phyloP scores from a whole-genome alignment of 2,888 invertebrate species.

The Julus scanicus region DNA sequence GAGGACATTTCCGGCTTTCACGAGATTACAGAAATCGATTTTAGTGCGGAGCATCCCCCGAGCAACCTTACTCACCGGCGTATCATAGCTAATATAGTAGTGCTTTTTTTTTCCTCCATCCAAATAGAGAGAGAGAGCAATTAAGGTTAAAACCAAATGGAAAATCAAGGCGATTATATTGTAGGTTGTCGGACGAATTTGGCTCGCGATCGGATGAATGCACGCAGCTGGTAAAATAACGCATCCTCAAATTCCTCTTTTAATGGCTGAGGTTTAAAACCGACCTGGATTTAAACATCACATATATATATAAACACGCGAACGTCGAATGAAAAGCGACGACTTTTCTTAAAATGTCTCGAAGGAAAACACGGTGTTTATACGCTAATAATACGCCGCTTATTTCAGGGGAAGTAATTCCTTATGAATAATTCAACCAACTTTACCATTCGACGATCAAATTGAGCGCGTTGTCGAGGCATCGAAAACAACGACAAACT shows the following conservation, averaged over 20 bases:
- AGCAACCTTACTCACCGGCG: neutral
- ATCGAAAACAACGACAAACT: neutral
- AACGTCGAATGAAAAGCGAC: neutral
- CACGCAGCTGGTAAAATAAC: neutral
- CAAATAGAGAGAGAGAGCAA: neutral
- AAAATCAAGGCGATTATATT: conserved; percentile 6
- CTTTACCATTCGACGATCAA: neutral
- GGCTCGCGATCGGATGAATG: neutral
- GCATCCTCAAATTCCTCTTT: neutral
- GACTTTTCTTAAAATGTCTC: neutral
- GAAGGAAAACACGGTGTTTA: neutral
- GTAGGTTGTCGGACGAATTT: neutral
- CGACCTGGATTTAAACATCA: neutral
- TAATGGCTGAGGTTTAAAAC: neutral
- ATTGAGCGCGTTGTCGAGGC: neutral
- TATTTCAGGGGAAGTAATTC: too few species aligned
- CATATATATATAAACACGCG: too few species aligned
- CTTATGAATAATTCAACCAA: neutral
- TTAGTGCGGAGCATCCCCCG: neutral
- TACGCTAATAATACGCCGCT: too few species aligned
- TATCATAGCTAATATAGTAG: neutral
- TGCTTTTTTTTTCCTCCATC: neutral
- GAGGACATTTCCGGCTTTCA: conserved; percentile 52
- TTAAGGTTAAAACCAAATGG: conserved; percentile 25
- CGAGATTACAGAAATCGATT: conserved; percentile 48